Base-by-base conservation (phyloP, 2,797 vertebrate species). In the Tenualosa ilisha region DNA sequence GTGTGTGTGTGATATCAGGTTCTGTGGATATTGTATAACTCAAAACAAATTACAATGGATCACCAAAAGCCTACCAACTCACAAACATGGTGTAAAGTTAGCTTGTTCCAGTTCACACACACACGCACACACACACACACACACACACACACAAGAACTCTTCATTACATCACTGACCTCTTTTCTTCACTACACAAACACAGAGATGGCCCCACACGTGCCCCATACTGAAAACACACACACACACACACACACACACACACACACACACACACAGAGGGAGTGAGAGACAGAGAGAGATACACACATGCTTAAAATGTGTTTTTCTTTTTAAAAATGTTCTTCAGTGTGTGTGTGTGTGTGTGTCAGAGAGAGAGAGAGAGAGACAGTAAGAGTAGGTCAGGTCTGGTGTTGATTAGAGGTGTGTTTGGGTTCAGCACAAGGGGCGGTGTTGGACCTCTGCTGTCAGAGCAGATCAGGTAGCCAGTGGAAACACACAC, bases 381-480 rank as follows among this genome's bases (percentile, higher is more conserved):
- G 31, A 31, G 31, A 31, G 59, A 61, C 59, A 61, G 59, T 61
- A n/a, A 65, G 61, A 65, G 61, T 65, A 82, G 75, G n/a, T 50
- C n/a, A 13, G 37, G 92, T 90, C 94, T 95, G 95, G 89, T 93
- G 86, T 92, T 95, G 91, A 94, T 95, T 95, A 95, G 82, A 46
- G 87, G 51, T 0, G 20, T 93, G 91, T 95, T 94, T 93, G 86
- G 90, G 93, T 93, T 89, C 89, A 86, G 90, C 91, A 91, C 59
- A 86, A 51, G 85, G 90, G 87, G 85, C 86, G 11, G 81, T 46
- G 82, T 90, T 84, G 3, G 61, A 65, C 92, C 87, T 86, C 91
- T 91, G 92, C 94, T 94, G 95, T 95, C 94, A 93, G 92, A 90
- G 84, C 79, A 88, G 93, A 95, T 95, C 94, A 91, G 84, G 92